Percentiles rank a stretch among this genome's conserved stretches.
These are phyloP conservation scores for Carlito syrichta DNA, from an alignment of 2,113 vertebrate genomes.

Conservation along the genomic window DNA sequence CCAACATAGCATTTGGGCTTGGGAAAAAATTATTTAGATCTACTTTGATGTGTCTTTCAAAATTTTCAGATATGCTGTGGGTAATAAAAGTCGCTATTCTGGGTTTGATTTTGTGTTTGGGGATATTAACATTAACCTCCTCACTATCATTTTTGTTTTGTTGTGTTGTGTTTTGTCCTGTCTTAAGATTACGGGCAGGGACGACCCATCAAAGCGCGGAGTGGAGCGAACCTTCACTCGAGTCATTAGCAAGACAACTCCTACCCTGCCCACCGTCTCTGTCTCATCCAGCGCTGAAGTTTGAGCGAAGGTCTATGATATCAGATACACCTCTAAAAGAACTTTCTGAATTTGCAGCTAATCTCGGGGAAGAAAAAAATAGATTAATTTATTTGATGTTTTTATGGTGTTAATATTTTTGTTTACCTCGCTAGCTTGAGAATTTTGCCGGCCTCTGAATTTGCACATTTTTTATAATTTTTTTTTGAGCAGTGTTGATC, in stretches of 20 bases:
- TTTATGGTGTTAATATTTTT: constrained; percentile 73
- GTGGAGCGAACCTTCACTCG: constrained; percentile 88
- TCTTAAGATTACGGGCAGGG: constrained; percentile 81
- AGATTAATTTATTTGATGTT: constrained; percentile 86
- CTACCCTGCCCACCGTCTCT: constrained; percentile 49
- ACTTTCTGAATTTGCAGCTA: constrained; percentile 57
- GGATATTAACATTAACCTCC: neutral
- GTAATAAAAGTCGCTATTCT: neutral
- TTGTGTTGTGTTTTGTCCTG: neutral
- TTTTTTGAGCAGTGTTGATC: constrained; percentile 80
- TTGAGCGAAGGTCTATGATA: constrained; percentile 33
- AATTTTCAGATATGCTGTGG: neutral
- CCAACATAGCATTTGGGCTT: neutral
- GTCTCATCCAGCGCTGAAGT: constrained; percentile 68
- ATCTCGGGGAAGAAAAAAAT: constrained; percentile 53
- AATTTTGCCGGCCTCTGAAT: constrained; percentile 73
- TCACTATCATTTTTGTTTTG: neutral
- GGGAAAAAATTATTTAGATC: neutral
- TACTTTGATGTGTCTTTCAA: neutral
- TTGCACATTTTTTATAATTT: constrained; percentile 80
- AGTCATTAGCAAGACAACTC: constrained; percentile 75
- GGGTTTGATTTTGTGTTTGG: neutral
- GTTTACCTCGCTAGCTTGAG: constrained; percentile 74
- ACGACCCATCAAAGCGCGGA: constrained; percentile 86
- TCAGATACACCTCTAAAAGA: neutral